Base-by-base conservation (phyloP, 2,797 vertebrate genomes). In the Calcarius lapponicus region DNA sequence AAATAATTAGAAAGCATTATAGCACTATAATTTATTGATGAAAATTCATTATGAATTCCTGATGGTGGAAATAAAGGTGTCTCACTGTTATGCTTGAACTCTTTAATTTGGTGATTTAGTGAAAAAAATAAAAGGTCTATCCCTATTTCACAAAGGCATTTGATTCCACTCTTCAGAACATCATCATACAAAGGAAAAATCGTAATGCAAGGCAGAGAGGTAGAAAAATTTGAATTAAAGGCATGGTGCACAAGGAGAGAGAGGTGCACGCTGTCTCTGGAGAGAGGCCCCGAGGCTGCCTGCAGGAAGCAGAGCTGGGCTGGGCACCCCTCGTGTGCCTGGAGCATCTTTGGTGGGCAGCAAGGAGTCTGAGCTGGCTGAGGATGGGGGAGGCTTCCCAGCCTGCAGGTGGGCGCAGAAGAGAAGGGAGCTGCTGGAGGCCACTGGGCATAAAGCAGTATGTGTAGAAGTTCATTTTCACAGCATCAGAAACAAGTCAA, bases 1-100 rank as follows among this genome's bases (percentile, higher is more conserved):
- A 92, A 75, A 73, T 34, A 85, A 71, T 43, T 70, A 42, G 26
- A 67, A 76, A 38, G 6, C 31, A 91, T 84, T 76, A 56, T 48
- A 61, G 20, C 19, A n/a, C 66, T 74, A 57, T 95, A 70, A 93
- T 92, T 92, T 89, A 89, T 92, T 87, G 86, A 93, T 73, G n/a
- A 95, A 71, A 22, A 64, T 84, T 89, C 42, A 94, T 83, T 80
- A 74, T 40, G 21, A 79, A 88, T 93, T 90, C 42, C 88, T 80
- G 56, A 79, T 51, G 20, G 51, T 28, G 13, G 3, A 25, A n/a
- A 58, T 45, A 48, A 70, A 64, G 8, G 36, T 75, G 22, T 54
- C 34, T 84, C 13, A 34, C 29, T 86, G 58, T 72, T 90, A 31
- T 50, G 57, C 48, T 72, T 67, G 61, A 90, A 69, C n/a, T 88